phyloP scores from a whole-genome alignment of 2,797 vertebrate genomes.

The Pangasius djambal region DNA sequence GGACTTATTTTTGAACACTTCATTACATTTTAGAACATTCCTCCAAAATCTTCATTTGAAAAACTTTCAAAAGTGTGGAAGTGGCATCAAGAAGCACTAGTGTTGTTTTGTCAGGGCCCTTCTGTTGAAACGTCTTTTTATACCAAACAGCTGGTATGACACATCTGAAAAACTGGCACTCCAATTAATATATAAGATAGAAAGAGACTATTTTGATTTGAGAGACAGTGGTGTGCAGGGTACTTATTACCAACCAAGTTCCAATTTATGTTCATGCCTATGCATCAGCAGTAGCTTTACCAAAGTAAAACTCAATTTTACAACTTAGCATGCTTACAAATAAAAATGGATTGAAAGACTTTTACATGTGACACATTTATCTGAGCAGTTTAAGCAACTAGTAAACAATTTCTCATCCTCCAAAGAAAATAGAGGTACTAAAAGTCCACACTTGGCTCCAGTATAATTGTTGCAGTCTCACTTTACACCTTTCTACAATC shows the following conservation, averaged over 20 bases:
- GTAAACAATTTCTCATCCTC: neutral
- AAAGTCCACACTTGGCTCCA: slow-evolving; percentile 43
- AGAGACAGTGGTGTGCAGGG: neutral
- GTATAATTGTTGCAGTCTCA: slow-evolving; percentile 5
- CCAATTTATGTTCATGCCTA: neutral
- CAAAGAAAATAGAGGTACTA: neutral
- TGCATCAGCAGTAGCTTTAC: neutral
- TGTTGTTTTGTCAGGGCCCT: neutral
- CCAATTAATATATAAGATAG: neutral
- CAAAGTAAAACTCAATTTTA: neutral
- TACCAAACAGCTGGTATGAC: neutral
- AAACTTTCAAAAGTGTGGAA: neutral
- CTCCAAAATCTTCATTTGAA: neutral
- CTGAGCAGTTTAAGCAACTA: neutral
- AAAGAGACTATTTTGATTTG: neutral
- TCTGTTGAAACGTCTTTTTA: neutral
- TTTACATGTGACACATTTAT: neutral
- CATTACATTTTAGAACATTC: neutral
- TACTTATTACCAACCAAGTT: neutral
- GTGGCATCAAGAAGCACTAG: neutral
- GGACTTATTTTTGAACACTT: neutral
- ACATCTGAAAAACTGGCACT: neutral
- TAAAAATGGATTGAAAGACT: neutral
- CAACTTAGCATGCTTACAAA: neutral
- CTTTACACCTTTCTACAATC: slow-evolving; percentile 28